A percentile compares a stretch with the other conserved stretches of the same genome.
Conservation (phyloP, 2,888 invertebrate species). For the Deilephila elpenor region DNA sequence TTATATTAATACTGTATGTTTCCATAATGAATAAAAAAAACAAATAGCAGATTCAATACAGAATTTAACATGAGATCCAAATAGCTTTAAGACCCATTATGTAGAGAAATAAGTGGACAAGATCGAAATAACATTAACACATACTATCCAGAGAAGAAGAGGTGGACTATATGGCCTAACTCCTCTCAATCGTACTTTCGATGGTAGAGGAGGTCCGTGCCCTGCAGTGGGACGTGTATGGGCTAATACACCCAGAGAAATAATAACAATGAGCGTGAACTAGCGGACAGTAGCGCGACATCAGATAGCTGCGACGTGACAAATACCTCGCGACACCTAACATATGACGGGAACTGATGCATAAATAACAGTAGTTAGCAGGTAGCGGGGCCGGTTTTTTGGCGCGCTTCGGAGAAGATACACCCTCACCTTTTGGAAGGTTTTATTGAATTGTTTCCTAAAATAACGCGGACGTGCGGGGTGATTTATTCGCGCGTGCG, state of each 20-base stretch:
- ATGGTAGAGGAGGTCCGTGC: too few relatives aligned
- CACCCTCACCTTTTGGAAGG: background rate
- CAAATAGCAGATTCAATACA: too few relatives aligned
- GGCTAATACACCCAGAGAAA: background rate
- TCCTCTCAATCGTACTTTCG: too few relatives aligned
- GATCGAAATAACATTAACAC: background rate
- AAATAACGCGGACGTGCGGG: conserved; percentile 3
- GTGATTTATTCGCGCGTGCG: conserved; percentile 20
- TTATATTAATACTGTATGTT: too few relatives aligned
- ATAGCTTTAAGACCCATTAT: too few relatives aligned
- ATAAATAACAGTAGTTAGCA: conserved; percentile 20
- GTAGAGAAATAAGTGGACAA: background rate
- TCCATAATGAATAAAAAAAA: too few relatives aligned
- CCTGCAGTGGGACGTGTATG: too few relatives aligned
- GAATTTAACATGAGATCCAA: too few relatives aligned
- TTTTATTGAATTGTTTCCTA: conserved; percentile 26
- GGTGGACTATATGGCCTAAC: too few relatives aligned
- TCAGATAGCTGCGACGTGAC: conserved; percentile 13
- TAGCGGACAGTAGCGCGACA: background rate
- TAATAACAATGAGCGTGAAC: background rate
- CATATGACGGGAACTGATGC: background rate
- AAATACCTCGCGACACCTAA: conserved; percentile 9
- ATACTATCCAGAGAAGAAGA: background rate
- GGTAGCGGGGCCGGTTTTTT: conserved; percentile 35
- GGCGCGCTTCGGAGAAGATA: conserved; percentile 32